Conservation (phyloP, 2,113 vertebrate genomes). For the Megaceryle maxima region DNA sequence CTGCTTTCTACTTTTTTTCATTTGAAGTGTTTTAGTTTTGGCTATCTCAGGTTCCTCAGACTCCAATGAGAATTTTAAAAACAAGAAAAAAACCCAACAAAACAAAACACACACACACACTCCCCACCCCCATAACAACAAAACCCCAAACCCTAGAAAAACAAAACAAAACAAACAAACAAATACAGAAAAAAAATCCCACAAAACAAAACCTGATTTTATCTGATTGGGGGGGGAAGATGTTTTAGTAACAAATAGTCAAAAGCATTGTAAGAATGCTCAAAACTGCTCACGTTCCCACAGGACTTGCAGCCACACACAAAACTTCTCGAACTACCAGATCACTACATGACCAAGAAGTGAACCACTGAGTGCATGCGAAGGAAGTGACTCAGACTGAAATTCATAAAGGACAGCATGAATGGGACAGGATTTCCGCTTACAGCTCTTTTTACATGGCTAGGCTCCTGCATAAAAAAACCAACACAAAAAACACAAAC, state of each 20-base stretch:
- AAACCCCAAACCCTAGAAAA: no score
- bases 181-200: no score
- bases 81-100: background rate
- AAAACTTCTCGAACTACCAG: background rate
- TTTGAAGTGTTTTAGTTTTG: background rate
- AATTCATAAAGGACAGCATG: constrained; percentile 56
- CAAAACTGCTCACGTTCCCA: background rate
- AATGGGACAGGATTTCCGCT: constrained; percentile 66
- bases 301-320: background rate
- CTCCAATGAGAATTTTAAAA: background rate
- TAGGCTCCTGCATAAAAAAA: background rate
- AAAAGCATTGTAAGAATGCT: background rate
- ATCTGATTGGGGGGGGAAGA: background rate
- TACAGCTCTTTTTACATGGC: constrained; percentile 35
- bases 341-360: constrained; percentile 9
- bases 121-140: no score
- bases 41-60: background rate
- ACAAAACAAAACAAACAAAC: no score
- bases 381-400: constrained; percentile 67
- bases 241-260: background rate
- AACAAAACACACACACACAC: no score
- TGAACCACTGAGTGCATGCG: constrained; percentile 12
- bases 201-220: background rate
- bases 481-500: background rate
- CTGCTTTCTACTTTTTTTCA: background rate